These are phyloP conservation scores for Dynastes grantii DNA, from an alignment of 2,888 invertebrate genomes.

Conservation along the genomic window DNA sequence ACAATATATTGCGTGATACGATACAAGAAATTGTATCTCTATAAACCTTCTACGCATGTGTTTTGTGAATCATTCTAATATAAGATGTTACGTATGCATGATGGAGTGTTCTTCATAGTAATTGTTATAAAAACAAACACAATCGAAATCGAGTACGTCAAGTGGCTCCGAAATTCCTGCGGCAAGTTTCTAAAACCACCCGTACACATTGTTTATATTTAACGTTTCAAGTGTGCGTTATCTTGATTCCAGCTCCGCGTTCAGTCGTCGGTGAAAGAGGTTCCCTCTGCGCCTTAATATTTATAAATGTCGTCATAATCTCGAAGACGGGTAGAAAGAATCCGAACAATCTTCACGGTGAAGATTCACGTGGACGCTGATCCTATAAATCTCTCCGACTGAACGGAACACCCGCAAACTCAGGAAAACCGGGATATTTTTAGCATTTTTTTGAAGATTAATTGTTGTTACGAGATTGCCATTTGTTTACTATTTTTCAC, in stretches of 20 bases:
- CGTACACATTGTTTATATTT: constrained; percentile 50
- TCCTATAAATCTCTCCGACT: constrained; percentile 34
- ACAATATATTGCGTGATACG: no score
- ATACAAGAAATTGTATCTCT: no score
- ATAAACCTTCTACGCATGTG: no score
- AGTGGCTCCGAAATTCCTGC: constrained; percentile 44
- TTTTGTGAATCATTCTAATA: no score
- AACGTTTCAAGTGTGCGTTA: constrained; percentile 48
- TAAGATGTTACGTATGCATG: constrained; percentile 3
- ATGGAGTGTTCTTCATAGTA: background rate
- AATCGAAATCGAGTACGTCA: constrained; percentile 47
- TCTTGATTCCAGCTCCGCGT: constrained; percentile 36
- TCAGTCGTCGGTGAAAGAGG: constrained; percentile 5
- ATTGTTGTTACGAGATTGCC: constrained; percentile 31
- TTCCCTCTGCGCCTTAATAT: constrained; percentile 41
- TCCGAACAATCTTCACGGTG: constrained; percentile 38
- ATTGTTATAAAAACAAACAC: constrained; percentile 40
- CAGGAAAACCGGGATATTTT: constrained; percentile 32
- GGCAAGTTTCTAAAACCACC: constrained; percentile 37
- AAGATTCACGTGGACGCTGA: constrained; percentile 31
- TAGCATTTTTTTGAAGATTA: constrained; percentile 30
- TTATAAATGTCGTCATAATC: constrained; percentile 47
- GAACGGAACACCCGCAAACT: constrained; percentile 43
- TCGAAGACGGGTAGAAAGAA: constrained; percentile 43
- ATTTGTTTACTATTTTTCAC: constrained; percentile 34